Percentiles rank a stretch among this genome's conserved stretches.
phyloP scores from a whole-genome alignment of 2,797 vertebrate genomes.

The Leucoraja ocellata region DNA sequence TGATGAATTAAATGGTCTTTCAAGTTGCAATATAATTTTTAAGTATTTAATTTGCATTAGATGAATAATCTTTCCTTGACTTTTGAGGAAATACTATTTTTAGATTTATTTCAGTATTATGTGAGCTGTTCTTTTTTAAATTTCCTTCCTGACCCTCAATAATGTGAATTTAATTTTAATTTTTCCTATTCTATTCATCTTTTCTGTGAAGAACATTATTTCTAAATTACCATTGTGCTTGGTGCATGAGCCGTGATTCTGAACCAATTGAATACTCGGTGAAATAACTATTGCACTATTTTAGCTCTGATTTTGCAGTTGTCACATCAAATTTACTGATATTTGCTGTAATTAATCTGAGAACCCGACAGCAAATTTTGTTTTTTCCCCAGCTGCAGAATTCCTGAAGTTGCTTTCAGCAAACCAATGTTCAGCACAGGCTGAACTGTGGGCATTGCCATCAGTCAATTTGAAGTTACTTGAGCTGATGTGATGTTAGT shows the following conservation, averaged over 20 bases:
- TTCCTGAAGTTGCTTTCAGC: too few relatives aligned
- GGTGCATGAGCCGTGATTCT: not conserved
- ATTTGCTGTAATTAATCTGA: too few relatives aligned
- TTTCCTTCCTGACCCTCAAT: not conserved
- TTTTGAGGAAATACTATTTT: not conserved
- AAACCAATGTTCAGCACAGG: too few relatives aligned
- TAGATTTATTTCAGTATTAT: slow-evolving; percentile 3
- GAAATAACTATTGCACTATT: not conserved
- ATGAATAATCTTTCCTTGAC: not conserved
- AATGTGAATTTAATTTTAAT: not conserved
- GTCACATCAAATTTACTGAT: too few relatives aligned
- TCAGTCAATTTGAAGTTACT: too few relatives aligned
- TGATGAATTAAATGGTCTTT: not conserved
- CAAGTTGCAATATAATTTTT: not conserved
- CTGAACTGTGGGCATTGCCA: too few relatives aligned
- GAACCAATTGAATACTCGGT: not conserved
- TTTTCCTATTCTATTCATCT: not conserved
- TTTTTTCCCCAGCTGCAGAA: too few relatives aligned
- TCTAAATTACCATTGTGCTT: too few relatives aligned
- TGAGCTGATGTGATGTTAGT: too few relatives aligned
- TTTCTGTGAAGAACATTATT: not conserved
- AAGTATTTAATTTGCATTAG: not conserved
- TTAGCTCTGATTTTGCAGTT: too few relatives aligned
- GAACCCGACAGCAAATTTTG: too few relatives aligned
- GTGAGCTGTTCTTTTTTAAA: not conserved